phyloP scores from a whole-genome alignment of 2,797 vertebrate species.

The Macropus fuliginosus region DNA sequence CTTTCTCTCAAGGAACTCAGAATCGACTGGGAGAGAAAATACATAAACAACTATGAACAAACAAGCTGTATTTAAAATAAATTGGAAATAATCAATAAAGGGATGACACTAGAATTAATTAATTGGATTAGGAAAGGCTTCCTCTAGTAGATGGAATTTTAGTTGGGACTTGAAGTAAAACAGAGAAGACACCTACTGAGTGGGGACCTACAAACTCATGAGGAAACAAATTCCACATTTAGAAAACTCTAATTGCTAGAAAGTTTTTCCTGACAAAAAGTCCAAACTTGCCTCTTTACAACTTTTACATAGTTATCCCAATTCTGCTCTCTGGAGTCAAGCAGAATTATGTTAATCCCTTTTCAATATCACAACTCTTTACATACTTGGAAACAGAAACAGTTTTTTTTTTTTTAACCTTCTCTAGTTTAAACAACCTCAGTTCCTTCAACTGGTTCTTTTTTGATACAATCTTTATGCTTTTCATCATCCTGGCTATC shows the following conservation, averaged over 20 bases:
- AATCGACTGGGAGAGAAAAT: background rate
- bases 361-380: background rate
- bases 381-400: background rate
- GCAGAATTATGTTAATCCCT: background rate
- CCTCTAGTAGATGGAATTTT: background rate
- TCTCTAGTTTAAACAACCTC: background rate
- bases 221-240: background rate
- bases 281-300: background rate
- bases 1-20: background rate
- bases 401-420: background rate
- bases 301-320: background rate
- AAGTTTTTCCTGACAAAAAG: background rate
- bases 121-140: background rate
- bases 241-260: background rate
- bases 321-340: background rate
- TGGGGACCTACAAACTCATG: background rate
- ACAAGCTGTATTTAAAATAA: background rate
- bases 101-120: no score
- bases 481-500: background rate
- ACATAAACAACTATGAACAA: background rate
- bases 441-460: background rate
- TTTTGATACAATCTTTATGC: background rate
- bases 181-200: background rate
- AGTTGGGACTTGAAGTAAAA: background rate
- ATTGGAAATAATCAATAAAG: background rate